Percentiles rank a stretch among this genome's conserved stretches.
phyloP scores from a whole-genome alignment of 2,113 vertebrate species.

The Uropsilus gracilis region DNA sequence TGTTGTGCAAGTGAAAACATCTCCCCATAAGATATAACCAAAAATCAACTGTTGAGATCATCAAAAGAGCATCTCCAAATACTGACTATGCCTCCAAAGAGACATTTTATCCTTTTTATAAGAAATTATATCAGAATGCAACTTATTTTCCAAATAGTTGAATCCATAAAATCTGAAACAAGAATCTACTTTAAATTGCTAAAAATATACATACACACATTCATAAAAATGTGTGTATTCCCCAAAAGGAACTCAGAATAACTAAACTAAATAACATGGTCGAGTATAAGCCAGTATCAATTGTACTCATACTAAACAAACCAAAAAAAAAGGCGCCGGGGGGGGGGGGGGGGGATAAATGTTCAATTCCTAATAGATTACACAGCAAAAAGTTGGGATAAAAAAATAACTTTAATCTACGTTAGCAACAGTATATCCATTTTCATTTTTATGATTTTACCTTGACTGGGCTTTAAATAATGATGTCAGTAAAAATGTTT shows the following conservation, averaged over 20 bases:
- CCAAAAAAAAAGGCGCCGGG: not conserved
- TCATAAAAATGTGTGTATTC: not conserved
- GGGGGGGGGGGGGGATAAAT: too few relatives aligned
- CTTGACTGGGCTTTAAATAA: conserved; percentile 26
- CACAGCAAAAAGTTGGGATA: conserved; percentile 28
- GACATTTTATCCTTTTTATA: not conserved
- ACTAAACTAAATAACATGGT: not conserved
- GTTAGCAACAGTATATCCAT: not conserved
- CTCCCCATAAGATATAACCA: not conserved
- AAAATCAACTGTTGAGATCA: not conserved
- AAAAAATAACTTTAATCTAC: not conserved
- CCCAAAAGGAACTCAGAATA: not conserved
- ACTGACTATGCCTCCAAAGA: not conserved
- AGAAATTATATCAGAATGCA: not conserved
- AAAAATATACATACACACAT: not conserved
- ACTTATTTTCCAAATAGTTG: not conserved
- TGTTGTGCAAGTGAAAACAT: not conserved
- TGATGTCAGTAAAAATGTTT: conserved; percentile 40
- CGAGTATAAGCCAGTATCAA: not conserved
- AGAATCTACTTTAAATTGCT: not conserved
- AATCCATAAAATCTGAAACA: not conserved
- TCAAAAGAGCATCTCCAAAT: conserved; percentile 11
- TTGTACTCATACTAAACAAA: not conserved
- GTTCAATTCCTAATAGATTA: conserved; percentile 13
- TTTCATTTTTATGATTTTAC: conserved; percentile 16